These are phyloP conservation scores for Rhynchonycteris naso DNA, from an alignment of 2,797 vertebrate species.

Conservation along the genomic window DNA sequence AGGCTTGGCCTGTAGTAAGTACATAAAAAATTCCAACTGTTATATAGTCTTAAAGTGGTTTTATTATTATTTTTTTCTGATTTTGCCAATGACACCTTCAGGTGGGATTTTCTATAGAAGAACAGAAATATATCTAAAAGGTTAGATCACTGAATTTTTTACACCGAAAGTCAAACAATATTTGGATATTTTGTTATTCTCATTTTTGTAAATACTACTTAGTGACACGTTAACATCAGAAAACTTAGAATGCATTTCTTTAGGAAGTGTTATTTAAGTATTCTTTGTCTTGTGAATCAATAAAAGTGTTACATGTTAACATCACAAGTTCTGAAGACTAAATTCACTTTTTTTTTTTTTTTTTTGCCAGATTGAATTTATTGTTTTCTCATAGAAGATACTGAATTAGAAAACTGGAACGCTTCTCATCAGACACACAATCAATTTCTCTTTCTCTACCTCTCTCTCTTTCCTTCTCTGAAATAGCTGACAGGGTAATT, in stretches of 20 bases:
- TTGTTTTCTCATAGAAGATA: background rate
- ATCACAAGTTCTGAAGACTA: background rate
- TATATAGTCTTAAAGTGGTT: background rate
- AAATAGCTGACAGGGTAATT: background rate
- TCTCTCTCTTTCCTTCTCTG: background rate
- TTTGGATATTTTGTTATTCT: background rate
- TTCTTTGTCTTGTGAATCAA: background rate
- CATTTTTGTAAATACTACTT: constrained; percentile 29
- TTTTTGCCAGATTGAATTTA: background rate
- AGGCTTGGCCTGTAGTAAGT: background rate
- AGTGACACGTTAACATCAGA: background rate
- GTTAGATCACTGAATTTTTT: background rate
- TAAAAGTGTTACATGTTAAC: background rate
- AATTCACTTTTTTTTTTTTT: background rate
- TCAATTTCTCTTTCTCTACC: background rate
- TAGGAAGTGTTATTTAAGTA: background rate
- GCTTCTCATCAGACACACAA: background rate
- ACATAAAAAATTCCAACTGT: background rate
- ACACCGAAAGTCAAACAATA: background rate
- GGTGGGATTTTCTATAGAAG: background rate
- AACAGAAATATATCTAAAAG: background rate
- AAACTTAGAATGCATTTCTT: background rate
- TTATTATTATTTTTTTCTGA: constrained; percentile 3
- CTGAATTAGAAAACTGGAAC: background rate
- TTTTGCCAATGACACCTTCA: constrained; percentile 1